A percentile compares a stretch with the other conserved stretches of the same genome.
These are phyloP conservation scores for Platichthys flesus DNA, from an alignment of 2,113 vertebrate genomes.

Conservation along the genomic window DNA sequence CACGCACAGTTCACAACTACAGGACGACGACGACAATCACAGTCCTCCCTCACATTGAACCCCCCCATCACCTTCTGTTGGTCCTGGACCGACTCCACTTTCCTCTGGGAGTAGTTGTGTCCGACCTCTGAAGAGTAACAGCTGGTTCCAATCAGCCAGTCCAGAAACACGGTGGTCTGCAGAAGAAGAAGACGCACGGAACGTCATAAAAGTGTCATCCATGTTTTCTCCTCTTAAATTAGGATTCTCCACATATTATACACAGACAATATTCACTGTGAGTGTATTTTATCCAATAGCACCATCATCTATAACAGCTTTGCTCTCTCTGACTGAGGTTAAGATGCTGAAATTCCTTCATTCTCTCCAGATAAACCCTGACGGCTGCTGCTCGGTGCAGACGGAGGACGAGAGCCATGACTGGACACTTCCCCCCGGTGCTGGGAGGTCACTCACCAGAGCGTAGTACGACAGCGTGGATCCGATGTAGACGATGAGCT, in stretches of 20 bases:
- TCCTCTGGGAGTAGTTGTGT: slow-evolving; percentile 81
- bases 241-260: too few species aligned
- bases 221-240: too few species aligned
- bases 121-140: slow-evolving; percentile 73
- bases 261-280: too few species aligned
- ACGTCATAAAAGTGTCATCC: not conserved
- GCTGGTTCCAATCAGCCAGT: slow-evolving; percentile 79
- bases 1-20: not conserved
- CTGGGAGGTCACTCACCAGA: slow-evolving; percentile 80
- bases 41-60: not conserved
- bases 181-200: not conserved
- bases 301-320: too few species aligned
- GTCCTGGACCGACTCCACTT: slow-evolving; percentile 81
- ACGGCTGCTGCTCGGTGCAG: not conserved
- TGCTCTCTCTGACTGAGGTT: too few species aligned
- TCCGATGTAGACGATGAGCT: slow-evolving; percentile 85
- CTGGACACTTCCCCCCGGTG: not conserved
- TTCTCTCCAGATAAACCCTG: not conserved
- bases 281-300: too few species aligned
- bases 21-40: not conserved
- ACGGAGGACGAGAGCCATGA: not conserved
- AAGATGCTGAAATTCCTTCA: too few species aligned
- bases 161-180: slow-evolving; percentile 82
- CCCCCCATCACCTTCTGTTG: slow-evolving; percentile 72
- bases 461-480: slow-evolving; percentile 89